Evolutionary conservation across 2,113 vertebrate genomes (phyloP).

Genomic region (Gavialis gangeticus): DNA sequence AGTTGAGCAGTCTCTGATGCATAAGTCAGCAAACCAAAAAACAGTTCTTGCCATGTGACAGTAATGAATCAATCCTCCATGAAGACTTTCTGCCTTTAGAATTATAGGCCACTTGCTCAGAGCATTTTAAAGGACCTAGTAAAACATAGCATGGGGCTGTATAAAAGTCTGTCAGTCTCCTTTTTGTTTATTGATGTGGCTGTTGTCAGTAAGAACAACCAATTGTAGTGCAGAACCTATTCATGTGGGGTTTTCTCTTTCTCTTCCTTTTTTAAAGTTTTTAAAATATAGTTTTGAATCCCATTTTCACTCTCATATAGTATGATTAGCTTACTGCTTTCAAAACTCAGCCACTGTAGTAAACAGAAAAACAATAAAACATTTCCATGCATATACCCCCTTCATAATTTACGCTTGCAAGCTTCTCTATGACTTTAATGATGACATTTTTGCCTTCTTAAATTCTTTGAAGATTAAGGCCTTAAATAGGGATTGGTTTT

Average conservation of each 20-base stretch:
- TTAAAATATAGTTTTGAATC: not conserved
- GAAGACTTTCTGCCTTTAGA: not conserved
- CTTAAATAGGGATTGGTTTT: conserved; percentile 48
- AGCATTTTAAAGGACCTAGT: not conserved
- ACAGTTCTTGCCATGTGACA: not conserved
- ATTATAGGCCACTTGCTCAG: not conserved
- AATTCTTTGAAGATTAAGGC: conserved; percentile 30
- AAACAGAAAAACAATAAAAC: not conserved
- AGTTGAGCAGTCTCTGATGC: not conserved
- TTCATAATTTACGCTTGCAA: conserved; percentile 15
- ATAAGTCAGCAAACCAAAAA: not conserved
- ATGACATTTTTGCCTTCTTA: conserved; percentile 37
- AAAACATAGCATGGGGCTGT: not conserved
- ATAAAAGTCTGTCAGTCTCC: not conserved
- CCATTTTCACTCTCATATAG: not conserved
- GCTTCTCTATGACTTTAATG: conserved; percentile 39
- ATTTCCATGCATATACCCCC: not conserved
- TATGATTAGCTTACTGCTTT: conserved; percentile 25
- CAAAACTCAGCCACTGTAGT: not conserved
- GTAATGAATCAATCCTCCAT: not conserved
- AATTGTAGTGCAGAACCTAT: not conserved
- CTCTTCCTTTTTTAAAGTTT: not conserved
- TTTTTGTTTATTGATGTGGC: not conserved
- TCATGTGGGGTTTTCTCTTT: too few species aligned
- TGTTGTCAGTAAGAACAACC: not conserved